Percentiles rank a stretch among this genome's conserved stretches.
Evolutionary conservation across 2,113 vertebrate genomes (phyloP).

Genomic region (Agelaius tricolor): DNA sequence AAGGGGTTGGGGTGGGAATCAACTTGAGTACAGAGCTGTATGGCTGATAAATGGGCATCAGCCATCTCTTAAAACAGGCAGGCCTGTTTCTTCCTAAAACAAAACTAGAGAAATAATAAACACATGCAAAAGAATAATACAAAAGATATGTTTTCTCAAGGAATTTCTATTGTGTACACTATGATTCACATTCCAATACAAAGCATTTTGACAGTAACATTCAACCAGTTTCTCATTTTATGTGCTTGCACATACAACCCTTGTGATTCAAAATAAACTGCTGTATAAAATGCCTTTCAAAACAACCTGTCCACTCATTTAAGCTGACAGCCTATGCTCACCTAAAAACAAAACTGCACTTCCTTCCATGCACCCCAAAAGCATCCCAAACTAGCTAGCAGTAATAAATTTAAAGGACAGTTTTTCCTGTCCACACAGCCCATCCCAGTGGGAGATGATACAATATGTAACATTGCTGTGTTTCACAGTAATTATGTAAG

Average conservation of each 20-base stretch:
- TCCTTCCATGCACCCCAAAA: not conserved
- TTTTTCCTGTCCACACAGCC: slow-evolving; percentile 54
- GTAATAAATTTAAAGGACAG: slow-evolving; percentile 60
- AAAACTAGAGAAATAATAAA: slow-evolving; percentile 36
- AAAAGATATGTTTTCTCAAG: not conserved
- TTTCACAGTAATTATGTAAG: slow-evolving; percentile 64
- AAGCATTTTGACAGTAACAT: slow-evolving; percentile 40
- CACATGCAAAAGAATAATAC: not conserved
- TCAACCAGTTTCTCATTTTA: slow-evolving; percentile 47
- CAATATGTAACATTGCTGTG: slow-evolving; percentile 40
- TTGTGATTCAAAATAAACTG: slow-evolving; percentile 41
- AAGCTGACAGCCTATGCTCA: slow-evolving; percentile 19
- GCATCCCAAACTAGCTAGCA: not conserved
- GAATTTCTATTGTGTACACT: not conserved
- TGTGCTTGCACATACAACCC: not conserved
- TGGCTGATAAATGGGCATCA: not conserved
- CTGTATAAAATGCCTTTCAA: slow-evolving; percentile 33
- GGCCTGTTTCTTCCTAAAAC: slow-evolving; percentile 15
- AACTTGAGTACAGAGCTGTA: not conserved
- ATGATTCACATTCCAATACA: slow-evolving; percentile 5
- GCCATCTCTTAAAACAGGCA: not conserved
- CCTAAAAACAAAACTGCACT: slow-evolving; percentile 19
- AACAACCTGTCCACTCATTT: slow-evolving; percentile 7
- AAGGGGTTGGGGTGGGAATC: not conserved
- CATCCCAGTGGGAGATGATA: slow-evolving; percentile 52